Percentiles rank a stretch among this genome's conserved stretches.
Conservation (phyloP, 2,113 vertebrate genomes). For the Dolichotis patagonum region DNA sequence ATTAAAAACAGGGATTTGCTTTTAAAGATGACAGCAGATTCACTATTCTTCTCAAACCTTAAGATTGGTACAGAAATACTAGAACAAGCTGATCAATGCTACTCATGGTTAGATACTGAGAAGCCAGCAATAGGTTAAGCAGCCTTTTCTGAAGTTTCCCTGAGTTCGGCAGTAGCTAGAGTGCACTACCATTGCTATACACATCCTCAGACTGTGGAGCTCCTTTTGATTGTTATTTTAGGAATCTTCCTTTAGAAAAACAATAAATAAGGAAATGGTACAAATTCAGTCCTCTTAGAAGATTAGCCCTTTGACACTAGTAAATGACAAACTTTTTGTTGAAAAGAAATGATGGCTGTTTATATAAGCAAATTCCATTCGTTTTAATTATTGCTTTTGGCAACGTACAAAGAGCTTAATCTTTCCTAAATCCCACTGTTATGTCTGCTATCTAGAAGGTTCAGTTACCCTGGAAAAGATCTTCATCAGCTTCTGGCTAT, state of each 20-base stretch:
- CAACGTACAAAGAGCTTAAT: slow-evolving; percentile 82
- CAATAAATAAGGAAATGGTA: slow-evolving; percentile 32
- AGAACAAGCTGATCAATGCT: background rate
- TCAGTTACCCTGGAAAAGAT: slow-evolving; percentile 79
- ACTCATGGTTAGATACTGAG: background rate
- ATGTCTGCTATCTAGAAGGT: slow-evolving; percentile 78
- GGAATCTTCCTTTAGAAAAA: slow-evolving; percentile 11
- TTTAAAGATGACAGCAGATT: background rate
- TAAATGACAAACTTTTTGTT: slow-evolving; percentile 79
- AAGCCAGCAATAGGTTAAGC: background rate
- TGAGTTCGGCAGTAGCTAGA: background rate
- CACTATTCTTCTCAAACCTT: background rate
- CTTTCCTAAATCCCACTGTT: slow-evolving; percentile 81
- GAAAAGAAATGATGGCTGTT: slow-evolving; percentile 83
- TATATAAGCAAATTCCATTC: slow-evolving; percentile 81
- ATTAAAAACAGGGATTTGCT: background rate
- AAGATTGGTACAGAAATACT: background rate
- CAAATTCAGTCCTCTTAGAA: slow-evolving; percentile 65
- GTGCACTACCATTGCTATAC: background rate
- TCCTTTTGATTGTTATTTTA: background rate
- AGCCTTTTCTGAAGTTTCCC: background rate
- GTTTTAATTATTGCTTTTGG: slow-evolving; percentile 86
- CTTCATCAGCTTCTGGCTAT: slow-evolving; percentile 70
- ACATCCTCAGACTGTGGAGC: background rate
- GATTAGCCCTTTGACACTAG: slow-evolving; percentile 76